Percentiles rank a stretch among this genome's conserved stretches.
Conservation (phyloP, 2,797 vertebrate genomes). For the Rhabdomys pumilio region DNA sequence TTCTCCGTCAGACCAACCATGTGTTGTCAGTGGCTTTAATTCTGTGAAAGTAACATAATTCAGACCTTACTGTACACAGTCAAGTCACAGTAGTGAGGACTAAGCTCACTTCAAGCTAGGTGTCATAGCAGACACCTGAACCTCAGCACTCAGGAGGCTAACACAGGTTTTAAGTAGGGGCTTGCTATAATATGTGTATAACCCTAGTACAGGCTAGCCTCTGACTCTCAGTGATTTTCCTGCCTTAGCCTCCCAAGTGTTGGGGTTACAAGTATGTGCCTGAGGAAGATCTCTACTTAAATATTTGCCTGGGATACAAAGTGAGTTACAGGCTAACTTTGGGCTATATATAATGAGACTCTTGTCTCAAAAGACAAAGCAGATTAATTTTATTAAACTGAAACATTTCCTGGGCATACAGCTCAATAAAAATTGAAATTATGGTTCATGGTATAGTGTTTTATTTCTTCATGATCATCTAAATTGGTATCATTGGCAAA, state of each 20-base stretch:
- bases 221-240: not conserved
- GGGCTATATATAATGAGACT: not conserved
- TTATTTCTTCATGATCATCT: conserved; percentile 34
- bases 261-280: not conserved
- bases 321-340: not conserved
- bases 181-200: not conserved
- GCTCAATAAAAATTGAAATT: conserved; percentile 47
- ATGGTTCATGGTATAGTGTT: conserved; percentile 21
- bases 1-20: not conserved
- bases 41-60: not conserved
- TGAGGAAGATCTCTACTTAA: not conserved
- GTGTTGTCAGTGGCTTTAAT: not conserved
- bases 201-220: not conserved
- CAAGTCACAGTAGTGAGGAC: not conserved
- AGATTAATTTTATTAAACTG: not conserved
- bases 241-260: not conserved
- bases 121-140: not conserved
- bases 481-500: conserved; percentile 33
- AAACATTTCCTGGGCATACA: conserved; percentile 34
- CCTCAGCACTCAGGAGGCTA: not conserved
- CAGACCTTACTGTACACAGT: not conserved
- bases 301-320: not conserved
- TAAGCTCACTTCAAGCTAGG: not conserved
- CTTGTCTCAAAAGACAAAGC: not conserved
- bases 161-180: not conserved